Evolutionary conservation across 2,113 vertebrate genomes (phyloP), one percentile per base, ranked within the genome.

Genomic region (Oryzias woworae): DNA sequence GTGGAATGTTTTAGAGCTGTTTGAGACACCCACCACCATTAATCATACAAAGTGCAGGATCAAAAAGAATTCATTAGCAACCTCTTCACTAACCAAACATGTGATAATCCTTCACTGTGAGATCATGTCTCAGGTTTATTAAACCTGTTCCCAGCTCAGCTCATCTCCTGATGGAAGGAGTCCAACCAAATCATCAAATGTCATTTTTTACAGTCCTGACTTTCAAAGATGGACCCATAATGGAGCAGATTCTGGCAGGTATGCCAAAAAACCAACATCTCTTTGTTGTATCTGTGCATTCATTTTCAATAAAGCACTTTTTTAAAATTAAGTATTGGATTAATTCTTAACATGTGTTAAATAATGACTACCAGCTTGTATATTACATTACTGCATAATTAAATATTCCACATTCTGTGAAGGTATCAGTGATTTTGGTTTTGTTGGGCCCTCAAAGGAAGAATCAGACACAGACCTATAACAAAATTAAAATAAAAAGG

Each of bases 1-100:
- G 51, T 58, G 84, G 75, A 85, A 88, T 81, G 73, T 84, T 57
- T 78, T 3, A 71, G 46, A 57, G n/a, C 61, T 3, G 52, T 17
- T 46, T 16, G 51, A 49, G 61, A 54, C 66, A 36, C 45, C 54
- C 14, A 2, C 56, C 64, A 79, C 44, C 53, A 47, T 41, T 54
- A 43, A 31, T 17, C 0, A 1, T 66, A 68, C 31, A 52, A 41
- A n/a, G 56, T 60, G 49, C 8, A 14, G 22, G 53, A 58, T 36
- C 13, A 18, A 50, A 7, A 42, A 16, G 42, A 12, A 60, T 18
- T 14, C 52, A 23, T n/a, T 46, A 16, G 20, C 13, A 42, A 23
- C 47, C 26, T 42, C 41, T 31, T 23, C 23, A 16, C 18, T 24
- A 26, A 45, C 16, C 4, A 4, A 67, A 22, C 53, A 45, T 22